phyloP scores from a whole-genome alignment of 2,888 invertebrate species.

The Schizaphis graminum region DNA sequence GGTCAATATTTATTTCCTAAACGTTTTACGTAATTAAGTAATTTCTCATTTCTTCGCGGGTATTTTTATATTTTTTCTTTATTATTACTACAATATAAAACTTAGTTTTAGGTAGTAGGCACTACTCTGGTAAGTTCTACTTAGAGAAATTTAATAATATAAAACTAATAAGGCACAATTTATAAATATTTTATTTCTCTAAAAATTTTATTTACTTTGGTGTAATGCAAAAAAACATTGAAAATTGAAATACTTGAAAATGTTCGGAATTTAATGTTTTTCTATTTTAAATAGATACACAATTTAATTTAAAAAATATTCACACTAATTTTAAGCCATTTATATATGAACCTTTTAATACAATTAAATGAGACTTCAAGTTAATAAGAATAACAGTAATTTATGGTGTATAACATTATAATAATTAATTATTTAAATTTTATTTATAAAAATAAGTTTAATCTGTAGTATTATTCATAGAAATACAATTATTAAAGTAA shows the following conservation, averaged over 20 bases:
- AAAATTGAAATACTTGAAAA: neutral
- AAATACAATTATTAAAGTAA: neutral
- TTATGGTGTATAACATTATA: neutral
- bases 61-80: neutral
- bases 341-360: neutral
- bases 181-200: too few species aligned
- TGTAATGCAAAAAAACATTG: neutral
- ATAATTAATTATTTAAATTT: neutral
- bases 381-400: neutral
- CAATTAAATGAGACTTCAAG: accelerated
- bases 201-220: too few species aligned
- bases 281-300: too few species aligned
- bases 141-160: neutral
- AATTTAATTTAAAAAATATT: neutral
- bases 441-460: neutral
- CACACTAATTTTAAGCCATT: neutral
- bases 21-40: neutral
- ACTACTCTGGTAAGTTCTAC: neutral
- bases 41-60: neutral
- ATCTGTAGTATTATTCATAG: neutral
- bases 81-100: neutral
- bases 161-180: neutral
- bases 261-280: neutral
- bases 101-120: neutral
- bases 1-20: neutral